Conservation (phyloP, 1,140 invertebrate genomes). For the Drosophila ercepeae region DNA sequence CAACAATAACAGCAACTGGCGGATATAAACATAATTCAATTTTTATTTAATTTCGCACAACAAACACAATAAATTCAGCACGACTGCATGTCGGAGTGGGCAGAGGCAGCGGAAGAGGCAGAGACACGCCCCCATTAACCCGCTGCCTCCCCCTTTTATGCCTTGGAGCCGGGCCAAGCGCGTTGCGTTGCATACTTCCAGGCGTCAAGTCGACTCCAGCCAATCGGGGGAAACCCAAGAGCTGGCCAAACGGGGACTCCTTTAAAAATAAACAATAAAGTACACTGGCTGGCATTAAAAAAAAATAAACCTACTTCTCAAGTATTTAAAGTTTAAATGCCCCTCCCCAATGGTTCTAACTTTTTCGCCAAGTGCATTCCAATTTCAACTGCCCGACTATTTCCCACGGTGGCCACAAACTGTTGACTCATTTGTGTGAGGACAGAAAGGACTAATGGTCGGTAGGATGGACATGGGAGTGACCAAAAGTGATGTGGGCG, state of each 20-base stretch:
- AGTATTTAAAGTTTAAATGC: neutral
- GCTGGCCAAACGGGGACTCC: too few relatives aligned
- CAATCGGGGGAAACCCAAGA: conserved; percentile 36
- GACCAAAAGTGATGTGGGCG: conserved; percentile 43
- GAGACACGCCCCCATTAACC: neutral
- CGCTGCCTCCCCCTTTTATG: conserved; percentile 14
- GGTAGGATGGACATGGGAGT: conserved; percentile 1
- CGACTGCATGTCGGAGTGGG: conserved; percentile 47
- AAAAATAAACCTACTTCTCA: too few relatives aligned
- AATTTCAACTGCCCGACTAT: conserved; percentile 11
- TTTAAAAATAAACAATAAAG: too few relatives aligned
- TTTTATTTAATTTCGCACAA: conserved; percentile 80
- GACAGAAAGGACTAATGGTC: neutral
- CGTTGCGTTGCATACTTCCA: conserved; percentile 43
- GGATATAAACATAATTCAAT: conserved; percentile 81
- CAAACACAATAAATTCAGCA: conserved; percentile 78
- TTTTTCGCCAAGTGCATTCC: neutral
- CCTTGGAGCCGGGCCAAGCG: conserved; percentile 47
- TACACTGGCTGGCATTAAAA: neutral
- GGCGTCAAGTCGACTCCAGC: conserved; percentile 50
- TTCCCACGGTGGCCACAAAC: conserved; percentile 60
- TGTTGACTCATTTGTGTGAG: conserved; percentile 68
- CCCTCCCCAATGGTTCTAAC: too few relatives aligned
- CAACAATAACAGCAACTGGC: conserved; percentile 75
- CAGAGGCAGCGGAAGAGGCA: neutral